Evolutionary conservation across 2,113 vertebrate species (phyloP).

Genomic region (Macquaria ambigua): DNA sequence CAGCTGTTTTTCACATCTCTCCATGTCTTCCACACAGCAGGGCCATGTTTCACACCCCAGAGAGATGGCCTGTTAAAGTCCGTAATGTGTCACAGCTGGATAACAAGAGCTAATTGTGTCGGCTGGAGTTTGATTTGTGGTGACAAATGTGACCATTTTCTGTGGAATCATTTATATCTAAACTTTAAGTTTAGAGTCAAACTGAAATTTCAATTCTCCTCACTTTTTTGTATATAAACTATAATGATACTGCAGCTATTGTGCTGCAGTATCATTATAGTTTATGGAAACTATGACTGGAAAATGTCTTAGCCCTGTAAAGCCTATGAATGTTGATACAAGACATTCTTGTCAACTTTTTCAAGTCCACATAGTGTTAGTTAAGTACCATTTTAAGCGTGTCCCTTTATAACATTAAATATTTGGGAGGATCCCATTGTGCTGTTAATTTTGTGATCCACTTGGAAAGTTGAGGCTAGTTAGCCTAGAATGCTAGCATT

Average conservation of each 20-base stretch:
- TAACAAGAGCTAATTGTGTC: conserved; percentile 44
- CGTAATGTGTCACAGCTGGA: conserved; percentile 38
- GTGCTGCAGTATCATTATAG: no score
- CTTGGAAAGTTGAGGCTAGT: background rate
- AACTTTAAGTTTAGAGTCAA: background rate
- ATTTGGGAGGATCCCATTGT: no score
- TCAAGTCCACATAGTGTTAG: background rate
- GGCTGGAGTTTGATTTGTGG: conserved; percentile 31
- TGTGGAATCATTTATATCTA: background rate
- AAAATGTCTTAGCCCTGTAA: no score
- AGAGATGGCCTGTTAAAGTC: conserved; percentile 25
- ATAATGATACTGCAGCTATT: background rate
- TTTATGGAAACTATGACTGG: no score
- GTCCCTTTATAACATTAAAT: no score
- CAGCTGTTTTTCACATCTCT: conserved; percentile 78
- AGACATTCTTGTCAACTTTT: no score
- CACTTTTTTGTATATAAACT: background rate
- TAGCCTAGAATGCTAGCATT: background rate
- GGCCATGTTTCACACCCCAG: conserved; percentile 60
- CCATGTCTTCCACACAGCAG: conserved; percentile 42
- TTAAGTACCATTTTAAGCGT: no score
- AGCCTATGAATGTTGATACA: no score
- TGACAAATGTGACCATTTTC: conserved; percentile 26
- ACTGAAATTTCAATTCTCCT: background rate
- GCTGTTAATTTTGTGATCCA: background rate